Evolutionary conservation across 2,113 vertebrate species (phyloP).

Genomic region (Ameiurus melas): DNA sequence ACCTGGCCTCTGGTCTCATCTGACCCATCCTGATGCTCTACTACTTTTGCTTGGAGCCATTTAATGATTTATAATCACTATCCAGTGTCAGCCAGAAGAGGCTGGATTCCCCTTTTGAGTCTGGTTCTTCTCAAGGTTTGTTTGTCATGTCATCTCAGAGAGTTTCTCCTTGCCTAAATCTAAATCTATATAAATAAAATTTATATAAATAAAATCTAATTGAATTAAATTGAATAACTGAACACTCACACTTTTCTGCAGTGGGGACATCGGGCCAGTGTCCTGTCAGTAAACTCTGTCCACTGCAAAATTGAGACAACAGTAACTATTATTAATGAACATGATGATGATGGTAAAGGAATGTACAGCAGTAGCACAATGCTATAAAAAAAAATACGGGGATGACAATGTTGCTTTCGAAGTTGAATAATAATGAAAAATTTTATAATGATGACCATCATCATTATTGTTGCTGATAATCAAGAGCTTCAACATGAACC

Average conservation of each 20-base stretch:
- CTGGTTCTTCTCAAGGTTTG: too few relatives aligned
- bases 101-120: too few relatives aligned
- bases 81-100: too few relatives aligned
- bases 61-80: too few relatives aligned
- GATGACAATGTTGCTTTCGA: not conserved
- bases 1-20: too few relatives aligned
- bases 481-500: not conserved
- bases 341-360: not conserved
- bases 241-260: conserved; percentile 91
- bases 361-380: not conserved
- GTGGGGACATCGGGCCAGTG: conserved; percentile 88
- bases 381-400: not conserved
- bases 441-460: not conserved
- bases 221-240: not conserved
- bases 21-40: too few relatives aligned
- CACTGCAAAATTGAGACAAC: conserved; percentile 73
- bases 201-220: not conserved
- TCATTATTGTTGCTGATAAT: not conserved
- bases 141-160: too few relatives aligned
- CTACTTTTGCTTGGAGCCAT: too few relatives aligned
- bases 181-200: too few relatives aligned
- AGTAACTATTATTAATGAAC: not conserved
- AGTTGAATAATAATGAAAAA: not conserved
- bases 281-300: conserved; percentile 92
- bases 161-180: not conserved